Percentiles rank a stretch among this genome's conserved stretches.
Evolutionary conservation across 2,113 vertebrate species (phyloP).

Genomic region (Petroica traversi): DNA sequence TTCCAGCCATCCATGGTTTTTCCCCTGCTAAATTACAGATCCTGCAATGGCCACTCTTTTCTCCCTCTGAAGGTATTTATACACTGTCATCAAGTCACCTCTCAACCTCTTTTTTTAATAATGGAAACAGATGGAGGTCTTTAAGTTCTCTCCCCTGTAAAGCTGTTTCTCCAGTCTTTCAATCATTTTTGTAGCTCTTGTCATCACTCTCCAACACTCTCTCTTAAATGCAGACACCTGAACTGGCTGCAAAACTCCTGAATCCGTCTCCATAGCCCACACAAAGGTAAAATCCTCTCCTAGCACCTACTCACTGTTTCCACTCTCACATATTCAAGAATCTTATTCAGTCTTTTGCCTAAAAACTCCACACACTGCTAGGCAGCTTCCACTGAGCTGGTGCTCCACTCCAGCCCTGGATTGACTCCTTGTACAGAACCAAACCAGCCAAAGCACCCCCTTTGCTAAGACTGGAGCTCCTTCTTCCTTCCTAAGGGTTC

Average conservation of each 20-base stretch:
- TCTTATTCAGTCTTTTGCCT: background rate
- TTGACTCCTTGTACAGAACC: background rate
- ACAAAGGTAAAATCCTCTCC: background rate
- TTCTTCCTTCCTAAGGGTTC: background rate
- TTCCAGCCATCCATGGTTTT: background rate
- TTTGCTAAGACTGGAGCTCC: background rate
- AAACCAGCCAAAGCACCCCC: background rate
- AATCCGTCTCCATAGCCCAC: background rate
- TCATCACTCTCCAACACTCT: background rate
- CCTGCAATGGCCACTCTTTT: background rate
- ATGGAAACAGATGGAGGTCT: conserved; percentile 44
- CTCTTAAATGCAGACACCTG: conserved; percentile 2
- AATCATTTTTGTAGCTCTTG: conserved; percentile 35
- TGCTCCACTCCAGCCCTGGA: background rate
- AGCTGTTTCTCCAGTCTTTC: background rate
- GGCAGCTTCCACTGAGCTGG: background rate
- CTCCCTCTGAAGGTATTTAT: background rate
- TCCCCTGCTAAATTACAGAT: background rate
- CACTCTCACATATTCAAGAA: background rate
- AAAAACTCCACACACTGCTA: background rate
- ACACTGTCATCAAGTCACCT: conserved; percentile 35
- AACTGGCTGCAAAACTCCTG: background rate
- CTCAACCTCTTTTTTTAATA: conserved; percentile 31
- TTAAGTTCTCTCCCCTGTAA: background rate
- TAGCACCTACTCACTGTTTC: background rate